Base-by-base conservation (phyloP, 2,888 invertebrate species). In the Drosophila neonasuta region DNA sequence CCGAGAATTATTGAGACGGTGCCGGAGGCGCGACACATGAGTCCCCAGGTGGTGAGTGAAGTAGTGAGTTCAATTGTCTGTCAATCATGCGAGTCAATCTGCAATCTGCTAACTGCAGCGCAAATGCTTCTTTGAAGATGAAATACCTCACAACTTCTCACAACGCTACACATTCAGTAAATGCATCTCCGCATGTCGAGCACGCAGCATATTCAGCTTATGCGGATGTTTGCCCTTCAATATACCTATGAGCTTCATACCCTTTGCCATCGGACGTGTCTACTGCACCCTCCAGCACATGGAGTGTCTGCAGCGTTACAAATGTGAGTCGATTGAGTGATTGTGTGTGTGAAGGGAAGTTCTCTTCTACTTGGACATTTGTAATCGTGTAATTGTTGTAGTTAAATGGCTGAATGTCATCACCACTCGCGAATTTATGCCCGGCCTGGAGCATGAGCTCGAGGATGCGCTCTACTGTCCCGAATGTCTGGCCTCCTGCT, bases 191-290 rank as follows among this genome's bases (percentile, higher is more conserved):
- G 89, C 90, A 32, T 94, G 94, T 78, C 91, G 92, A 0, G 91
- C 92, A 1, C 87, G 87, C 36, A 91, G 92, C 9, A 89, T 94
- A 0, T 88, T 89, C 67, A 90, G 91, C 0, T 87, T 92, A 0
- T 94, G 94, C 81, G 91, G 92, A 44, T 94, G 94, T 73, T 90
- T 92, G 0, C 94, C 94, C 0, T 94, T 92, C 81, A 92, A 90
- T 77, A 57, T 78, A 59, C 86, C 88, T 8, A 59, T 58, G 20
- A 29, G 48, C 1, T 86, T 72, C 30, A 58, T 68, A 13, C 71
- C 60, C 15, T 77, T 48, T 2, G 58, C 49, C 3, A 64, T 64
- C 45, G 72, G 73, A 11, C 68, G 54, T 17, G 77, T 88, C 51
- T 78, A 79, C 56, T 90, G 90, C 75, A 89, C 89, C n/a, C 64